phyloP scores from a whole-genome alignment of 2,888 invertebrate species.

The Metalampra italica region DNA sequence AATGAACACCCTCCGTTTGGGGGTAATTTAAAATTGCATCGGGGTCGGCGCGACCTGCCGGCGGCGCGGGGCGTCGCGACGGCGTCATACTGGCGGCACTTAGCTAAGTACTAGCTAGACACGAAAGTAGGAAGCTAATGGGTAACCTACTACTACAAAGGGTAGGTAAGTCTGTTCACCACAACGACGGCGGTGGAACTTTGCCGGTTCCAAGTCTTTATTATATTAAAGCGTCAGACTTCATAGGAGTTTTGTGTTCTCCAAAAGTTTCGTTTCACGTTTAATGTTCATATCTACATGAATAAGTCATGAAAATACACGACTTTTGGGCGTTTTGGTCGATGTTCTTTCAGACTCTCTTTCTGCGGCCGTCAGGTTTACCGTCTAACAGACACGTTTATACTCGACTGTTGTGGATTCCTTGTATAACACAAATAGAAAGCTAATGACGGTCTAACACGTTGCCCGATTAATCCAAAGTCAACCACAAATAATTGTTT shows the following conservation, averaged over 20 bases:
- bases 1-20: conserved; percentile 44
- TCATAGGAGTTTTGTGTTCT: background rate
- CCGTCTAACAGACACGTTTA: too few relatives aligned
- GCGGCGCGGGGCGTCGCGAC: conserved; percentile 34
- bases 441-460: too few relatives aligned
- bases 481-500: background rate
- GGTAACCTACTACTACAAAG: conserved; percentile 7
- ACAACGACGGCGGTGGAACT: background rate
- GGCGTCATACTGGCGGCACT: conserved; percentile 23
- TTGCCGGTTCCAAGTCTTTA: background rate
- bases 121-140: conserved; percentile 17
- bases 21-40: conserved; percentile 65
- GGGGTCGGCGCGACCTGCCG: conserved; percentile 29
- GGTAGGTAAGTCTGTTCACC: background rate
- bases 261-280: background rate
- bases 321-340: too few relatives aligned
- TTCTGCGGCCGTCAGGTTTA: too few relatives aligned
- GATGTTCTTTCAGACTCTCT: too few relatives aligned
- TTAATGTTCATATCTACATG: too few relatives aligned
- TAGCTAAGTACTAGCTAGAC: conserved; percentile 19
- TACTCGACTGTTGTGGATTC: too few relatives aligned
- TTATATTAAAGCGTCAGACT: background rate
- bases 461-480: too few relatives aligned
- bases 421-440: too few relatives aligned
- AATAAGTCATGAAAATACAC: too few relatives aligned